Evolutionary conservation across 2,888 invertebrate genomes (phyloP), one percentile per base, ranked within the genome.

Genomic region (Diabrotica balteata): DNA sequence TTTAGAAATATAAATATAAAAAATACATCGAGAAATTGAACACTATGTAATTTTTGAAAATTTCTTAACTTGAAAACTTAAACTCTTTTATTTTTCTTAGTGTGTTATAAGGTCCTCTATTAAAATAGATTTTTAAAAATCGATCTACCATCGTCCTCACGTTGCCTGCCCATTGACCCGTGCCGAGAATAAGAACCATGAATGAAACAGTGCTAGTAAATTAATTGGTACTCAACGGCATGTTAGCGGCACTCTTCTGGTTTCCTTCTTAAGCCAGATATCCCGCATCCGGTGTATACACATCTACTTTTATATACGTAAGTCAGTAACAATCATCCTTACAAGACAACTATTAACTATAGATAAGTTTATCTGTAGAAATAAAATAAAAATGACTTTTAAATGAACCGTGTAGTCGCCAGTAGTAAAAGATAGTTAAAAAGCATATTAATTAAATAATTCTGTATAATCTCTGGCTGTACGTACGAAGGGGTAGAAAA

Each of bases 251-350:
- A 74, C 55, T 57, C 55, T 73, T 73, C 64, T 58, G 75, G 78
- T 78, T 81, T 81, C 82, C 81, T 81, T 79, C 79, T 81, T 78
- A 81, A 81, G 76, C 79, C 80, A 81, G 79, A 81, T 80, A 80
- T 82, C 82, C 81, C 79, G 79, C 80, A 80, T 82, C 82, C 82
- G 80, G 80, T 76, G 22, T 46, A 59, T 47, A 54, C 53, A 57
- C 17, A 57, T 50, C 44, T 63, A 50, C 62, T 46, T 32, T 32
- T 54, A 53, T 47, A 55, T 57, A 63, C 63, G 55, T 63, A 58
- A 49, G 45, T 46, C 58, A 64, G 45, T 57, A 57, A 57, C 55
- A 45, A 57, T 57, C 32, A 43, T 10, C 32, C 11, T 57, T 57
- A 57, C 45, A 57, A 43, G 45, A 57, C 17, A 57, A 43, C 45